Evolutionary conservation across 2,888 invertebrate genomes (phyloP).

Genomic region (Drosophila peninsularis): DNA sequence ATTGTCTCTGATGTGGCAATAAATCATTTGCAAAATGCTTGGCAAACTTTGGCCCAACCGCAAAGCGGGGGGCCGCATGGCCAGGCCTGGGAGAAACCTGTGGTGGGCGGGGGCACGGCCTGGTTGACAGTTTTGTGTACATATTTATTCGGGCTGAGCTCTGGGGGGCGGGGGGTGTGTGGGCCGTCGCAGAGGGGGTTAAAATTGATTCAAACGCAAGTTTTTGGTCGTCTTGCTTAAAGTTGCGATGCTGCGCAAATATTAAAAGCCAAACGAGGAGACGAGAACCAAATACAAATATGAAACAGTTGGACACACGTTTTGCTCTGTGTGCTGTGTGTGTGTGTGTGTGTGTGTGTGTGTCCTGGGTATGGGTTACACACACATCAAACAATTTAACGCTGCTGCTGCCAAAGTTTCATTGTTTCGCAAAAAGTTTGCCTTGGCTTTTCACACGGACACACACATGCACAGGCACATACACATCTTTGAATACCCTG

Average conservation of each 20-base stretch:
- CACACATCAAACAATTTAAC: constrained; percentile 60
- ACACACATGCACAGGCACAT: constrained; percentile 20
- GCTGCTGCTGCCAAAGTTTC: constrained; percentile 64
- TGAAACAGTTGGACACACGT: constrained; percentile 48
- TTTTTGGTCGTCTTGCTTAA: constrained; percentile 35
- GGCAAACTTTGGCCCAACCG: constrained; percentile 55
- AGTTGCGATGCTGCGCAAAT: constrained; percentile 52
- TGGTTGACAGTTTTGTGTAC: constrained; percentile 40
- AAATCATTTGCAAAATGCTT: constrained; percentile 68
- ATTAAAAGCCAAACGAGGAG: constrained; percentile 43
- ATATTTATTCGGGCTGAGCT: constrained; percentile 31
- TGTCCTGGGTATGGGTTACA: constrained; percentile 17
- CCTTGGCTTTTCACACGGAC: constrained; percentile 46
- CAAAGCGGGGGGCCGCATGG: not conserved
- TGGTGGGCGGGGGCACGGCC: not conserved
- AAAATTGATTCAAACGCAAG: constrained; percentile 53
- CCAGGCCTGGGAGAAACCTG: not conserved
- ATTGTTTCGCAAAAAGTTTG: constrained; percentile 68
- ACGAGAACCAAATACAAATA: constrained; percentile 60
- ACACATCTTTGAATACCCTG: constrained; percentile 12
- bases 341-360: constrained; percentile 1
- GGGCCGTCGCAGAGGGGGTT: constrained; percentile 2
- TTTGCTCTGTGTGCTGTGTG: not conserved
- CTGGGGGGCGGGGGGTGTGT: not conserved
- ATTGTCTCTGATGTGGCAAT: constrained; percentile 60